Evolutionary conservation across 2,888 invertebrate species (phyloP).

Genomic region (Hirtodrosophila cameraria): DNA sequence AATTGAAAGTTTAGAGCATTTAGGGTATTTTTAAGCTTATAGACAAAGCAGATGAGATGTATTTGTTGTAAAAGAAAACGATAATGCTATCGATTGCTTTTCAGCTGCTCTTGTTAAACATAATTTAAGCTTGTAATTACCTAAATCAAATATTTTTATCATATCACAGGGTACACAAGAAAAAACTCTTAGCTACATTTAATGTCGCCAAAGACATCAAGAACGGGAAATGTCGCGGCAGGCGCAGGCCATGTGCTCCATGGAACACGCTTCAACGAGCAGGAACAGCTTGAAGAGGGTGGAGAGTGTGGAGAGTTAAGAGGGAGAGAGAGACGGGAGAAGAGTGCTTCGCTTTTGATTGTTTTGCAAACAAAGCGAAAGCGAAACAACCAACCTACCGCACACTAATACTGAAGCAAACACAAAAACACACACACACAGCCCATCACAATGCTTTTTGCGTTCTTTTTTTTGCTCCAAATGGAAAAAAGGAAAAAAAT

Average conservation of each 20-base stretch:
- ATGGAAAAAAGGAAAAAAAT: slow-evolving; percentile 56
- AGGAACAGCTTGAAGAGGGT: slow-evolving; percentile 11
- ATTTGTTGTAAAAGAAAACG: no score
- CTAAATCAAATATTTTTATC: neutral
- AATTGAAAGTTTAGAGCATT: no score
- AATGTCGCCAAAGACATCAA: slow-evolving; percentile 70
- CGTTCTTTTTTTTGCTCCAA: slow-evolving; percentile 63
- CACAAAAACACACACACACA: slow-evolving; percentile 33
- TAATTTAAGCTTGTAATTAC: neutral
- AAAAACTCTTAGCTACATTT: slow-evolving; percentile 60
- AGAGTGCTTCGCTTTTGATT: slow-evolving; percentile 70
- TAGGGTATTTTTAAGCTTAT: no score
- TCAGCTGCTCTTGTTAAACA: neutral
- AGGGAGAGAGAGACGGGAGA: slow-evolving; percentile 7
- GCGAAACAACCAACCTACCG: slow-evolving; percentile 48
- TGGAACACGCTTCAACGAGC: slow-evolving; percentile 43
- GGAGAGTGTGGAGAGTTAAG: neutral
- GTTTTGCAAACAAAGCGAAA: slow-evolving; percentile 79
- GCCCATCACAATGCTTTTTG: slow-evolving; percentile 64
- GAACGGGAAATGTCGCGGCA: slow-evolving; percentile 47
- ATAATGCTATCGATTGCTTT: no score
- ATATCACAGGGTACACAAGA: slow-evolving; percentile 29
- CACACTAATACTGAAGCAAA: slow-evolving; percentile 29
- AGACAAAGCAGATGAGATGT: no score
- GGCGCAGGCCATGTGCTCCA: slow-evolving; percentile 50